Conservation (phyloP, 2,113 vertebrate species). For the Anhinga anhinga region DNA sequence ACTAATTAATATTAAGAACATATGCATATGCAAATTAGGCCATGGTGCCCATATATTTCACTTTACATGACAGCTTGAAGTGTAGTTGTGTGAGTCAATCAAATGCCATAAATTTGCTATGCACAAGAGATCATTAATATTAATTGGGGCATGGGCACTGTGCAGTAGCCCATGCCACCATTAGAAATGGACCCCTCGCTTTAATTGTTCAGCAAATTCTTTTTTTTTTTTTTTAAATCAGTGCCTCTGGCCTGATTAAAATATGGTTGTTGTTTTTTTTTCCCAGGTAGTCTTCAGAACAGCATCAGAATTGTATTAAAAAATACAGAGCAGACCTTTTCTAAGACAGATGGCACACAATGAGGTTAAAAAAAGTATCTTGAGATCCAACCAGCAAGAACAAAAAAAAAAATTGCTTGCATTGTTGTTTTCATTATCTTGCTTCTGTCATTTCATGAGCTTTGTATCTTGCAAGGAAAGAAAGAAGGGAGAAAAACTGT, state of each 20-base stretch:
- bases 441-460: slow-evolving; percentile 96
- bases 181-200: slow-evolving; percentile 68
- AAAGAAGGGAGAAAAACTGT: slow-evolving; percentile 91
- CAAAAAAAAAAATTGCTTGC: slow-evolving; percentile 91
- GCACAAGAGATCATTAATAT: slow-evolving; percentile 79
- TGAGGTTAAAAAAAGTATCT: slow-evolving; percentile 87
- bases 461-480: slow-evolving; percentile 96
- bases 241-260: slow-evolving; percentile 68
- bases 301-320: slow-evolving; percentile 83
- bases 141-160: slow-evolving; percentile 77
- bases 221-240: not conserved
- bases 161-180: slow-evolving; percentile 73
- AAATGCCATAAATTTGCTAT: slow-evolving; percentile 78
- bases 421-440: slow-evolving; percentile 99
- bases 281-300: slow-evolving; percentile 76
- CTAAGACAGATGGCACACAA: slow-evolving; percentile 90
- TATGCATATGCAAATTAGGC: slow-evolving; percentile 78
- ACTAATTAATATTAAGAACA: slow-evolving; percentile 81
- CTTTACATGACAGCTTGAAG: slow-evolving; percentile 76
- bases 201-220: slow-evolving; percentile 67
- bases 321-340: slow-evolving; percentile 80
- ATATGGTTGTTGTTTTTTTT: slow-evolving; percentile 60
- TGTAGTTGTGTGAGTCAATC: slow-evolving; percentile 78
- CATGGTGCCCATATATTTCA: slow-evolving; percentile 73
- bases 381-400: slow-evolving; percentile 91